These are phyloP conservation scores for Anabas testudineus DNA, from an alignment of 2,797 vertebrate genomes.

Conservation along the genomic window DNA sequence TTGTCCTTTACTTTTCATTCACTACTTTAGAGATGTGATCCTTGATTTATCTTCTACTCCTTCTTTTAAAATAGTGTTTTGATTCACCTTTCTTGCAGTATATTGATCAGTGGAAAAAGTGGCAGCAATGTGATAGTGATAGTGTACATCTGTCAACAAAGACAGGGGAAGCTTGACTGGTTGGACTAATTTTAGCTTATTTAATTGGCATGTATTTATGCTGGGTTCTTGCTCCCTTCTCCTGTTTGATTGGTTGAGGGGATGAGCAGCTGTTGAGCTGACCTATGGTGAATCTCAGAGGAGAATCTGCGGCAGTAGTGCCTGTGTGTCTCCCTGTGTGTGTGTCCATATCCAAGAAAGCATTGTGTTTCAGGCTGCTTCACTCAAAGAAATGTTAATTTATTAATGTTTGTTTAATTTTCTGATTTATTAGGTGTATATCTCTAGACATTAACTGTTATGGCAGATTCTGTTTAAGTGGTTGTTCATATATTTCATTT, in stretches of 20 bases:
- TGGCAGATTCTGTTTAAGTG: background rate
- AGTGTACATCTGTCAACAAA: conserved; percentile 51
- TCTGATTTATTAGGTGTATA: too few species aligned
- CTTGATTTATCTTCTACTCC: conserved; percentile 44
- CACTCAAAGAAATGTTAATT: conserved; percentile 24
- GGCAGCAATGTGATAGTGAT: conserved; percentile 44
- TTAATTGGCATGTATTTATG: conserved; percentile 72
- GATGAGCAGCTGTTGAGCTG: conserved; percentile 73
- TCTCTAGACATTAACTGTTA: conserved; percentile 1
- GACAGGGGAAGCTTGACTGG: conserved; percentile 60
- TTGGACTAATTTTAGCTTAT: conserved; percentile 66
- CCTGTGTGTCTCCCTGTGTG: conserved; percentile 6
- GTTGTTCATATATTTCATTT: background rate
- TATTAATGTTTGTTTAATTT: too few species aligned
- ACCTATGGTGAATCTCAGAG: conserved; percentile 63
- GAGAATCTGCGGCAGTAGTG: conserved; percentile 53
- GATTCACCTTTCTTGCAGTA: conserved; percentile 44
- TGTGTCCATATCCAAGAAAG: conserved; percentile 19
- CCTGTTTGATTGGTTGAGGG: conserved; percentile 69
- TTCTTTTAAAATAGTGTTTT: conserved; percentile 38
- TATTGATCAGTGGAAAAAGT: conserved; percentile 53
- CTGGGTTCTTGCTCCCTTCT: conserved; percentile 62
- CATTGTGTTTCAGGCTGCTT: conserved; percentile 12
- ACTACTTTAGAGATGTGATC: conserved; percentile 27
- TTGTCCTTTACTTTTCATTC: conserved; percentile 39